These are phyloP conservation scores for Drosophila repletoides DNA, from an alignment of 1,140 invertebrate species.

Conservation along the genomic window DNA sequence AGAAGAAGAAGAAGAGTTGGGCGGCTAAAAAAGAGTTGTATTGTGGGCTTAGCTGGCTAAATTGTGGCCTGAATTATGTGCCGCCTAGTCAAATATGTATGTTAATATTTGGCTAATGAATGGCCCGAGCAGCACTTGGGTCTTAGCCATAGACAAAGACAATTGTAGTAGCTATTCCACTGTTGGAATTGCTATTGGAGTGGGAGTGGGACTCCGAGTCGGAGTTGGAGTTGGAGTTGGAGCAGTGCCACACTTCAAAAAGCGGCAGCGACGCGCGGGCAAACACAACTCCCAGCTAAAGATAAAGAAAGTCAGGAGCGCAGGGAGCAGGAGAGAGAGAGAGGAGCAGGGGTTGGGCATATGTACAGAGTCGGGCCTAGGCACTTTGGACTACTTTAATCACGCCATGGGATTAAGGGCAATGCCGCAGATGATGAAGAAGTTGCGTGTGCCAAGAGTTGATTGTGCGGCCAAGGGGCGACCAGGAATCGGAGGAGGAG, in stretches of 20 bases:
- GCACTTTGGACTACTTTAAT: conserved; percentile 71
- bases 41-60: conserved; percentile 41
- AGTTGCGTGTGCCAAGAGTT: conserved; percentile 62
- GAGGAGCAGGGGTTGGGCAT: conserved; percentile 4
- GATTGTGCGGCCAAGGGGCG: no score
- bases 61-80: conserved; percentile 62
- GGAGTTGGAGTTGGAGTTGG: not conserved
- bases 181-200: no score
- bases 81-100: conserved; percentile 65
- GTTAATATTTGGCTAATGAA: conserved; percentile 77
- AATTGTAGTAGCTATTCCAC: conserved; percentile 37
- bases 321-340: not conserved
- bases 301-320: not conserved
- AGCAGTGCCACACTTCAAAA: conserved; percentile 54
- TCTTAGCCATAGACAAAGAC: conserved; percentile 10
- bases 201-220: no score
- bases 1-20: not conserved
- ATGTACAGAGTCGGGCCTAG: not conserved
- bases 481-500: not conserved
- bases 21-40: conserved; percentile 37
- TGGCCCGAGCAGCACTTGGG: conserved; percentile 20
- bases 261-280: conserved; percentile 23
- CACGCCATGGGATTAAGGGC: conserved; percentile 77
- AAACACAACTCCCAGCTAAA: conserved; percentile 14
- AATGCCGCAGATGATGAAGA: conserved; percentile 66